These are phyloP conservation scores for Lepus townsendii DNA, from an alignment of 2,797 vertebrate species.

Conservation along the genomic window DNA sequence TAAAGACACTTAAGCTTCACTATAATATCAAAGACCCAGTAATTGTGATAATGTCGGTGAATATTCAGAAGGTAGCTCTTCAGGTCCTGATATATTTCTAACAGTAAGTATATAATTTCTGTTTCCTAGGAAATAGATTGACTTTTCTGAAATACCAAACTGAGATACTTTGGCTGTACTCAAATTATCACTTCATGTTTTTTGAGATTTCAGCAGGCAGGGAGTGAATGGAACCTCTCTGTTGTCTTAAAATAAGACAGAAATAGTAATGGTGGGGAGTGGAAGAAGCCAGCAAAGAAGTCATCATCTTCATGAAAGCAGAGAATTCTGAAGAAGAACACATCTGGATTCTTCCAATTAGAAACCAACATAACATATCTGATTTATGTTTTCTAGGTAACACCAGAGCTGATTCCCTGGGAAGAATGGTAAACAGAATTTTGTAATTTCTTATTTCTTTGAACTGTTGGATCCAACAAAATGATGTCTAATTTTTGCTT, in stretches of 20 bases:
- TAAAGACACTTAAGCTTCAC: not conserved
- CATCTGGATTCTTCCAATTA: not conserved
- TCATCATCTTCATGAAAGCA: not conserved
- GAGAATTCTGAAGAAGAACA: not conserved
- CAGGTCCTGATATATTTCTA: not conserved
- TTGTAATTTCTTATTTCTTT: conserved; percentile 16
- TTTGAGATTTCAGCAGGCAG: not conserved
- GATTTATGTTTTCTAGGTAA: conserved; percentile 76
- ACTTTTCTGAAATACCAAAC: conserved; percentile 13
- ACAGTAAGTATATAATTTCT: not conserved
- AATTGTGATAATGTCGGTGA: not conserved
- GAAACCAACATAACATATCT: not conserved
- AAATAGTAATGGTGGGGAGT: not conserved
- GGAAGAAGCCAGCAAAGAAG: not conserved
- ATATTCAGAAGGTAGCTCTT: not conserved
- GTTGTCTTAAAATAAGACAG: not conserved
- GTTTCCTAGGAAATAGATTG: not conserved
- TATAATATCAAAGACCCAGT: not conserved
- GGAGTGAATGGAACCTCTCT: not conserved
- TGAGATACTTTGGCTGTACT: not conserved
- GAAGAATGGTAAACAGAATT: conserved; percentile 71
- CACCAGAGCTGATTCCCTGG: not conserved
- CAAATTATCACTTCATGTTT: not conserved
- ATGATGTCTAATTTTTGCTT: not conserved
- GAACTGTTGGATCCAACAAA: not conserved